phyloP scores from a whole-genome alignment of 2,113 vertebrate genomes.

The Choloepus hoffmanni region DNA sequence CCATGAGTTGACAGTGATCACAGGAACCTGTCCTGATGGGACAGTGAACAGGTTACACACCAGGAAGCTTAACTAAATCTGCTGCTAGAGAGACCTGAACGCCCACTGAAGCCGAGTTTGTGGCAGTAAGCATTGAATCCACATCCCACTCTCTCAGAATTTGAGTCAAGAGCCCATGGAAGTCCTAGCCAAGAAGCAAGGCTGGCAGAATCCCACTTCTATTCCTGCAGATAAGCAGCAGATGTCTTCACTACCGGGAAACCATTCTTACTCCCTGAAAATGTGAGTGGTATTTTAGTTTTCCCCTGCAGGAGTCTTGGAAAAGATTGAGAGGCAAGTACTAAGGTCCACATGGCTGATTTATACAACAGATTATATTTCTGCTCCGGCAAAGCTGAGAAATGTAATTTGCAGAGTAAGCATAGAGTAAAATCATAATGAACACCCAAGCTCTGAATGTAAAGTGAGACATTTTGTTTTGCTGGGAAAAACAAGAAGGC shows the following conservation, averaged over 20 bases:
- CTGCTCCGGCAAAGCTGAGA: not conserved
- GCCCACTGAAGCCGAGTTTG: not conserved
- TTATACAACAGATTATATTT: not conserved
- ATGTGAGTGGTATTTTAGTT: slow-evolving; percentile 31
- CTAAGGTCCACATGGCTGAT: not conserved
- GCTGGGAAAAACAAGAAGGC: not conserved
- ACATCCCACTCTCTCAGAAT: not conserved
- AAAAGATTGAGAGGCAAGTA: not conserved
- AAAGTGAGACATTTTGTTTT: not conserved
- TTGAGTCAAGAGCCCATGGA: not conserved
- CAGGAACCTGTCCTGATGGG: not conserved
- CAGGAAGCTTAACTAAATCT: not conserved
- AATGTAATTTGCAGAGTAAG: slow-evolving; percentile 33
- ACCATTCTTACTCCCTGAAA: not conserved
- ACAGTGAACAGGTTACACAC: not conserved
- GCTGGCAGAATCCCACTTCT: not conserved
- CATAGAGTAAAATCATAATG: not conserved
- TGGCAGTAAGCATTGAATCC: not conserved
- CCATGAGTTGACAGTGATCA: not conserved
- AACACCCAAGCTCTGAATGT: not conserved
- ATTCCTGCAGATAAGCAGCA: not conserved
- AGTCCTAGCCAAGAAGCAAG: not conserved
- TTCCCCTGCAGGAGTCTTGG: not conserved
- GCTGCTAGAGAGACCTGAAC: not conserved
- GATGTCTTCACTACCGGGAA: slow-evolving; percentile 20